Evolutionary conservation across 1,140 invertebrate genomes (phyloP).

Genomic region (Heliconius nattereri): DNA sequence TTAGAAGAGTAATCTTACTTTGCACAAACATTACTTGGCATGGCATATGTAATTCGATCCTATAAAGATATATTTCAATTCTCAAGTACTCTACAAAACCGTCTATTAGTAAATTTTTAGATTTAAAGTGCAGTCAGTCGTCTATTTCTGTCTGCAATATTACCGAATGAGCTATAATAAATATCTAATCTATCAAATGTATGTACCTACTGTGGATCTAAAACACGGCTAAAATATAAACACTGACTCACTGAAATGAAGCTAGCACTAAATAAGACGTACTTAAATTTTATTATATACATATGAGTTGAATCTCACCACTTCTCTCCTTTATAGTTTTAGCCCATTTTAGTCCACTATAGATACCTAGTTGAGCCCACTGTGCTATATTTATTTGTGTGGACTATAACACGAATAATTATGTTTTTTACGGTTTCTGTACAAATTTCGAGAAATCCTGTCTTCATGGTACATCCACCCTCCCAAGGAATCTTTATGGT

Average conservation of each 20-base stretch:
- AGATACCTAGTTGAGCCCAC: too few relatives aligned
- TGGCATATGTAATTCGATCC: background rate
- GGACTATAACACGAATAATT: too few relatives aligned
- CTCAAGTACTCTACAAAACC: background rate
- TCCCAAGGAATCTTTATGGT: too few relatives aligned
- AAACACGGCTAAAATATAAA: slow-evolving; percentile 30
- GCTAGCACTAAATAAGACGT: background rate
- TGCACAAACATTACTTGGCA: background rate
- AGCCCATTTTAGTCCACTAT: too few relatives aligned
- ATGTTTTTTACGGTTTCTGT: too few relatives aligned
- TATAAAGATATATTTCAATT: background rate
- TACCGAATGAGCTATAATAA: slow-evolving; percentile 31
- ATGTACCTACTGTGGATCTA: slow-evolving; percentile 4
- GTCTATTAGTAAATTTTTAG: background rate
- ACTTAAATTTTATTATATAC: background rate
- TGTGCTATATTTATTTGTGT: too few relatives aligned
- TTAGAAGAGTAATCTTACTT: too few relatives aligned
- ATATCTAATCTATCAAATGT: slow-evolving; percentile 28
- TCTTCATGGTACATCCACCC: too few relatives aligned
- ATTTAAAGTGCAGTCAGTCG: background rate
- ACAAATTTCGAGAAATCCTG: too few relatives aligned
- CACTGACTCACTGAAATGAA: slow-evolving; percentile 19
- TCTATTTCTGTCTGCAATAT: slow-evolving; percentile 28
- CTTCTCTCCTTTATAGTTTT: too few relatives aligned
- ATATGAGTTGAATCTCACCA: too few relatives aligned